Percentiles rank a stretch among this genome's conserved stretches.
phyloP scores from a whole-genome alignment of 2,113 vertebrate species.

The Scophthalmus maximus region DNA sequence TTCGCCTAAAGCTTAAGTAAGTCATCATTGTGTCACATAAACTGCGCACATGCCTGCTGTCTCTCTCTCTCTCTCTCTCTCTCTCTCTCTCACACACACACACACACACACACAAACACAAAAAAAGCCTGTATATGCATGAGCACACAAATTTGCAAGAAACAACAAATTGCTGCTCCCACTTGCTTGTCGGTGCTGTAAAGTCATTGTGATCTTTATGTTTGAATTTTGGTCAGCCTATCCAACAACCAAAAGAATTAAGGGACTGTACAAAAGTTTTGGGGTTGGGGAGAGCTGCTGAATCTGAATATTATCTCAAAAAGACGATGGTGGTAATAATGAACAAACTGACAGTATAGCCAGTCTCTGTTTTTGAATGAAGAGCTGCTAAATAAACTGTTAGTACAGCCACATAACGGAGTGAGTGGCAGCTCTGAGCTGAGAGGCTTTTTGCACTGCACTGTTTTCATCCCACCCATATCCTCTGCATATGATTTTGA shows the following conservation, averaged over 20 bases:
- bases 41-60: not conserved
- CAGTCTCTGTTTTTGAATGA: slow-evolving; percentile 17
- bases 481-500: not conserved
- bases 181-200: slow-evolving; percentile 62
- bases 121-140: slow-evolving; percentile 59
- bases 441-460: not conserved
- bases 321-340: no score
- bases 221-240: slow-evolving; percentile 23
- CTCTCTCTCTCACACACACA: not conserved
- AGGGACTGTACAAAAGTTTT: slow-evolving; percentile 47
- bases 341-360: no score
- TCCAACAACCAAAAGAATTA: slow-evolving; percentile 21
- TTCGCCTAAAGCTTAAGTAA: slow-evolving; percentile 48
- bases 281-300: not conserved
- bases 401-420: not conserved
- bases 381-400: not conserved
- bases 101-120: not conserved
- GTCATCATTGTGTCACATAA: slow-evolving; percentile 30
- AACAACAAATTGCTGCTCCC: slow-evolving; percentile 38
- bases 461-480: not conserved
- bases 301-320: not conserved
- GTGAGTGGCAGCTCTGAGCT: not conserved
- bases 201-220: slow-evolving; percentile 55
- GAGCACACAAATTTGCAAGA: slow-evolving; percentile 31
- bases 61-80: no score